phyloP scores from a whole-genome alignment of 2,797 vertebrate species.

The Odontamblyopus lacepedii region DNA sequence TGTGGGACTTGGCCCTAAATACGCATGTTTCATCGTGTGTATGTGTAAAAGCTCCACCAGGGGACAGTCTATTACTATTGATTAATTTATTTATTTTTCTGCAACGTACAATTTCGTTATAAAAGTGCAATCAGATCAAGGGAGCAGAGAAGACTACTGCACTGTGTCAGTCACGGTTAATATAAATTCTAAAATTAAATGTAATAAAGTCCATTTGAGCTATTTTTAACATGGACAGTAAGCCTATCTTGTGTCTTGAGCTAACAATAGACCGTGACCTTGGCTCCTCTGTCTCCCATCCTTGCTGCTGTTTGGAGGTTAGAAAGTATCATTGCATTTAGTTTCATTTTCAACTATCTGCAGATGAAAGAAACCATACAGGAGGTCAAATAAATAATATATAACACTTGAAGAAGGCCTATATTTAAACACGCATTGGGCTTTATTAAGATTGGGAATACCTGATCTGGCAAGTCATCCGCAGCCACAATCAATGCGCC shows the following conservation, averaged over 20 bases:
- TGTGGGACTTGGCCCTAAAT: not conserved
- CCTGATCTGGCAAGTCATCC: conserved; percentile 72
- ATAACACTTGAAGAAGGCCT: conserved; percentile 48
- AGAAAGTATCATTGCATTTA: conserved; percentile 29
- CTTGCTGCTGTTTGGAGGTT: conserved; percentile 10
- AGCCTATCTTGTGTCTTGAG: conserved; percentile 1
- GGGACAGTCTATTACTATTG: conserved; percentile 52
- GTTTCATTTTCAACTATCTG: conserved; percentile 34
- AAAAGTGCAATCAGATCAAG: conserved; percentile 1
- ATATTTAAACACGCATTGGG: conserved; percentile 77
- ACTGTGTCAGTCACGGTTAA: not conserved
- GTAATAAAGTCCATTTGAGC: not conserved
- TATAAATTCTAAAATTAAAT: not conserved
- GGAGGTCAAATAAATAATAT: conserved; percentile 66
- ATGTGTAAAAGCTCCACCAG: conserved; percentile 38
- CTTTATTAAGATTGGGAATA: conserved; percentile 71
- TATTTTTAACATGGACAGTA: not conserved
- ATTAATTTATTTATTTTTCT: conserved; percentile 32
- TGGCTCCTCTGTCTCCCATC: conserved; percentile 39
- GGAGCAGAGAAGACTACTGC: not conserved
- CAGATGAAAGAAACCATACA: conserved; percentile 39
- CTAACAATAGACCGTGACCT: conserved; percentile 50
- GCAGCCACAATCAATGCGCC: conserved; percentile 72
- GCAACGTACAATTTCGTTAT: not conserved
- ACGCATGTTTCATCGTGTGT: not conserved